phyloP scores from a whole-genome alignment of 2,113 vertebrate genomes.

The Phaethon lepturus region DNA sequence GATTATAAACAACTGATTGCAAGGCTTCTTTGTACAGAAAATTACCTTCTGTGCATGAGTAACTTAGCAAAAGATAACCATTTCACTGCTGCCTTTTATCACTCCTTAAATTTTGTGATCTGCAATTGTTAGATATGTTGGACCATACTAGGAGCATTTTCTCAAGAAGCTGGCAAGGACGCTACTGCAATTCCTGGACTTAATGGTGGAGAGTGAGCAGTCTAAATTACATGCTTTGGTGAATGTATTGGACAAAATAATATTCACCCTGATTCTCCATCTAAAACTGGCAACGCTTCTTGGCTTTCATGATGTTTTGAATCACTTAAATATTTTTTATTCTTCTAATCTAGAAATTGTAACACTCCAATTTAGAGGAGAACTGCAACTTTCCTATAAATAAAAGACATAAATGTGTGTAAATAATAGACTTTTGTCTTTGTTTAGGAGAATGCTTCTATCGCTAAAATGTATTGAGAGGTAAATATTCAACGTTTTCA shows the following conservation, averaged over 20 bases:
- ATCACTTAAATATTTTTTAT: neutral
- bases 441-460: neutral
- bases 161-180: neutral
- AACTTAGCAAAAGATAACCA: neutral
- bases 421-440: neutral
- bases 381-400: neutral
- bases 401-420: neutral
- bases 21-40: neutral
- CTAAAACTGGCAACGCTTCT: neutral
- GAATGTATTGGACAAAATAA: neutral
- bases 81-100: neutral
- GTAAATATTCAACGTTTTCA: neutral
- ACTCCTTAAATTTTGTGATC: neutral
- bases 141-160: neutral
- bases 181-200: neutral
- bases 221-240: neutral
- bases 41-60: neutral
- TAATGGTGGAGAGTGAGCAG: neutral
- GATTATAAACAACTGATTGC: neutral
- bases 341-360: neutral
- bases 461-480: neutral
- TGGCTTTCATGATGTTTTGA: neutral
- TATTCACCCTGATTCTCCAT: neutral
- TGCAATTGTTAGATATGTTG: neutral
- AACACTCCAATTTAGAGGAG: neutral